phyloP scores from a whole-genome alignment of 2,113 vertebrate genomes.

The Girardinichthys multiradiatus region DNA sequence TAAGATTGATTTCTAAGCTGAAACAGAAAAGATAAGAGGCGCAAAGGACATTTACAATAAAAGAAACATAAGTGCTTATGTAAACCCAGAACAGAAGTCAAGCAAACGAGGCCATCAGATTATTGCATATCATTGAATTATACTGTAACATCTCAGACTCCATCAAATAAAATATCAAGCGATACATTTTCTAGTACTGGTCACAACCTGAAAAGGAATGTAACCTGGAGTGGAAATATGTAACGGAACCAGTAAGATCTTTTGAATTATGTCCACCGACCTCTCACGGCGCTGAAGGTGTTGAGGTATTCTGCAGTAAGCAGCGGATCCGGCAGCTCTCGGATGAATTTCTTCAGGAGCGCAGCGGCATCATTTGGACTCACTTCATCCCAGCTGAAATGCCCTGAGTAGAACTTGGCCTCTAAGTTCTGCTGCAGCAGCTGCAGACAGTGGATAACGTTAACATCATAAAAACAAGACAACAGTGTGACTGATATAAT shows the following conservation, averaged over 20 bases:
- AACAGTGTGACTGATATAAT: too few relatives aligned
- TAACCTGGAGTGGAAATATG: neutral
- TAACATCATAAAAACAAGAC: neutral
- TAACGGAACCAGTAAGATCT: neutral
- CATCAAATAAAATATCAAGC: neutral
- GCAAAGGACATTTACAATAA: slow-evolving; percentile 8
- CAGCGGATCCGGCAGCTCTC: slow-evolving; percentile 87
- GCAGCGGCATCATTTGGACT: slow-evolving; percentile 88
- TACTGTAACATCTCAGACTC: neutral
- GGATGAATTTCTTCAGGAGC: slow-evolving; percentile 91
- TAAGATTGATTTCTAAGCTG: slow-evolving; percentile 35
- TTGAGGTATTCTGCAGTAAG: slow-evolving; percentile 90
- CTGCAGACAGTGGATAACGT: slow-evolving; percentile 54
- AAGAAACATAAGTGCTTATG: slow-evolving; percentile 40
- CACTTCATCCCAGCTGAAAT: slow-evolving; percentile 88
- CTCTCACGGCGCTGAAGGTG: slow-evolving; percentile 87
- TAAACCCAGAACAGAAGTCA: slow-evolving; percentile 41
- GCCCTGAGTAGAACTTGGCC: slow-evolving; percentile 83
- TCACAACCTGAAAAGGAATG: neutral
- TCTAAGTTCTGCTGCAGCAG: slow-evolving; percentile 87
- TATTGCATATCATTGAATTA: neutral
- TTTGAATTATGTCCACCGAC: slow-evolving; percentile 74
- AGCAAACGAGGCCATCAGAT: slow-evolving; percentile 19
- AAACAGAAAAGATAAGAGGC: slow-evolving; percentile 34
- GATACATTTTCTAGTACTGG: neutral